These are phyloP conservation scores for Onychorhynchus coronatus DNA, from an alignment of 2,113 vertebrate genomes.

Conservation along the genomic window DNA sequence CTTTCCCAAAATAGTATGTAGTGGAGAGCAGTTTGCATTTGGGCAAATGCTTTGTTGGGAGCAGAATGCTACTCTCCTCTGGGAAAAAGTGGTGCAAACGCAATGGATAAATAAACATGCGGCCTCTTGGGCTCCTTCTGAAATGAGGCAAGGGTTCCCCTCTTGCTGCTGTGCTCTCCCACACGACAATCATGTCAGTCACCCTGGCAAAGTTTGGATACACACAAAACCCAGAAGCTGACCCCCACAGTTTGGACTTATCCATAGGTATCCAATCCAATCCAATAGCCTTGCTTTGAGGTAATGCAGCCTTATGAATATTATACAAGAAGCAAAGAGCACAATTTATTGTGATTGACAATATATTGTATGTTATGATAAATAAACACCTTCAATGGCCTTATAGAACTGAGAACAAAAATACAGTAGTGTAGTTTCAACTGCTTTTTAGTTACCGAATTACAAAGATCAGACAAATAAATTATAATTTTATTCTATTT, in stretches of 20 bases:
- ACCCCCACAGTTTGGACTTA: background rate
- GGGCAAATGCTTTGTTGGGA: background rate
- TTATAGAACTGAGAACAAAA: background rate
- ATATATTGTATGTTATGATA: background rate
- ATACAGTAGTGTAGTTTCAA: background rate
- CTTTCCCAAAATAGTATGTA: rapidly evolving
- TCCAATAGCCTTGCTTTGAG: background rate
- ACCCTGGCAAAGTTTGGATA: background rate
- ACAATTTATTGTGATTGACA: background rate
- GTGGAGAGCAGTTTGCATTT: background rate
- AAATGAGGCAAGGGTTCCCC: background rate
- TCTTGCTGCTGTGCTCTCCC: background rate
- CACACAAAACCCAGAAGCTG: background rate
- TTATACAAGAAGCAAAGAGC: background rate
- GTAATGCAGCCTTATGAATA: background rate
- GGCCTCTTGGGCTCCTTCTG: background rate
- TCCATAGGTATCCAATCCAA: background rate
- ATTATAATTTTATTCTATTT: background rate
- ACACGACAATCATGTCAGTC: background rate
- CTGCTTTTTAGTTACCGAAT: background rate
- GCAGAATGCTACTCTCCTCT: background rate
- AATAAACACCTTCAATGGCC: background rate
- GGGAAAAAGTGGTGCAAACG: background rate
- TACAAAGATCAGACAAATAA: background rate
- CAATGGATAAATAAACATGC: background rate